These are phyloP conservation scores for Botia kubotai DNA, from an alignment of 2,797 vertebrate species.

Conservation along the genomic window DNA sequence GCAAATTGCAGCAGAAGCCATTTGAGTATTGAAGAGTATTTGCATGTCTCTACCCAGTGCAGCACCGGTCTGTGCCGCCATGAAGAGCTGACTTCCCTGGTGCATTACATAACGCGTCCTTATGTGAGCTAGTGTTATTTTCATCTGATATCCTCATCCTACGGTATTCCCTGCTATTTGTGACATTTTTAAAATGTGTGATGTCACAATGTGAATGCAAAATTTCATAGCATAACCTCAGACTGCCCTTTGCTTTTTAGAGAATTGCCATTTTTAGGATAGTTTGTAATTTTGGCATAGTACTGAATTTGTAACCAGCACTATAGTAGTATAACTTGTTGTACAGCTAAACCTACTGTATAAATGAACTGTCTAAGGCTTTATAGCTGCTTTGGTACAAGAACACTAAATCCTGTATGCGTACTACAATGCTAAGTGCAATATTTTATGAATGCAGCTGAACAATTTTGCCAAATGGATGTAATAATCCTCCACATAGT, in stretches of 20 bases:
- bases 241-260: constrained; percentile 23
- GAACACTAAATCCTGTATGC: neutral
- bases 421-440: neutral
- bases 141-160: constrained; percentile 32
- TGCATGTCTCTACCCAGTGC: constrained; percentile 51
- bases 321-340: neutral
- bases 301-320: neutral
- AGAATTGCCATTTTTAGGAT: neutral
- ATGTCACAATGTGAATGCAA: constrained; percentile 40
- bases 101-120: constrained; percentile 53
- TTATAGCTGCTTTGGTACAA: neutral
- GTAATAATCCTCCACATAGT: neutral
- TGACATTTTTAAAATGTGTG: constrained; percentile 33
- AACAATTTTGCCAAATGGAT: neutral
- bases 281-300: neutral
- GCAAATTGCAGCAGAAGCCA: constrained; percentile 48
- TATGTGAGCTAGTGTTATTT: constrained; percentile 45
- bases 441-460: neutral
- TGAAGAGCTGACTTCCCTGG: constrained; percentile 44
- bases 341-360: neutral
- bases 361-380: neutral
- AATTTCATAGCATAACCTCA: constrained; percentile 40
- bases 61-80: constrained; percentile 15
- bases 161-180: constrained; percentile 15
- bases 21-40: too few species aligned